These are phyloP conservation scores for Pseudomugil gertrudae DNA, from an alignment of 2,797 vertebrate species.

Conservation along the genomic window DNA sequence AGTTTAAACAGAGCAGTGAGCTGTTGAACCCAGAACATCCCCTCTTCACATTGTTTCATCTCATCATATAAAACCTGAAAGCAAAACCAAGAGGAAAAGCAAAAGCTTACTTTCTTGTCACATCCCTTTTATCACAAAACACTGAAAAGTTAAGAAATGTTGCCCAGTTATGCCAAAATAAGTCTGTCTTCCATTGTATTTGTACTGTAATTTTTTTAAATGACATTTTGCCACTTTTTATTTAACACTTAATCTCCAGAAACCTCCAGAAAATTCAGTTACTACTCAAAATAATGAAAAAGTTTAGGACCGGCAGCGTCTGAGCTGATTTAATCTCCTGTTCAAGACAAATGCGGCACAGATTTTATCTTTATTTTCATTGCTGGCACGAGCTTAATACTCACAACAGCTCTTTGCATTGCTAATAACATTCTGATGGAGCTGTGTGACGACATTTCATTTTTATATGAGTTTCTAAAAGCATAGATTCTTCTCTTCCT, in stretches of 20 bases:
- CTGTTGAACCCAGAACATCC: not conserved
- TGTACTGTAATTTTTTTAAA: too few species aligned
- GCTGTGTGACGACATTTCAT: too few species aligned
- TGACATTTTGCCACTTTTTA: not conserved
- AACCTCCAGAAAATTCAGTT: not conserved
- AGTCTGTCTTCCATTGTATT: too few species aligned
- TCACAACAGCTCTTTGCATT: too few species aligned
- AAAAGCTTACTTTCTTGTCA: too few species aligned
- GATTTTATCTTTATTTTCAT: not conserved
- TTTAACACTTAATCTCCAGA: not conserved
- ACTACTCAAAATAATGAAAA: too few species aligned
- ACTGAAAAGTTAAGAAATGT: not conserved
- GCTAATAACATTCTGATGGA: too few species aligned
- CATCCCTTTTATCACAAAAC: not conserved
- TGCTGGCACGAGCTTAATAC: not conserved
- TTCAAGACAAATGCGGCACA: not conserved
- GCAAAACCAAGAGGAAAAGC: not conserved
- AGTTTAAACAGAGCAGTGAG: not conserved
- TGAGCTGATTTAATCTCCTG: not conserved
- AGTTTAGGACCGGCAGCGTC: not conserved
- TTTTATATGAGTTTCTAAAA: too few species aligned
- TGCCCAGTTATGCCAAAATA: not conserved
- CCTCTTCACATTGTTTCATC: not conserved
- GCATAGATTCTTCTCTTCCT: too few species aligned
- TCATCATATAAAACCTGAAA: not conserved